Base-by-base conservation (phyloP, 2,113 vertebrate species). In the Bos javanicus region DNA sequence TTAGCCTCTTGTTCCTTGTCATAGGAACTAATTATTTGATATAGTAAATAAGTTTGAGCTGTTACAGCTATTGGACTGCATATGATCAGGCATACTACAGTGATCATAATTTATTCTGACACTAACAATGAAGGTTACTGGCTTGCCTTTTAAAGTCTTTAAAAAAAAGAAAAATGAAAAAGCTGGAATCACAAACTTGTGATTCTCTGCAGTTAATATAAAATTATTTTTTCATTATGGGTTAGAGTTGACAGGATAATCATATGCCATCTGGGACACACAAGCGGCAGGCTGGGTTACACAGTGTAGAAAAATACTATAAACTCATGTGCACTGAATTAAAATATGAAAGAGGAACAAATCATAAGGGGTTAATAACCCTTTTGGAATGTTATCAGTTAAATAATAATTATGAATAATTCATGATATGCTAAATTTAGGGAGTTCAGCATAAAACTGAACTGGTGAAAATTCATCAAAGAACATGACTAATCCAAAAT, bases 401-500 rank as follows among this genome's bases (percentile, higher is more conserved):
- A 98, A 98, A 98, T 92, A 96, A 92, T 95, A 94, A 46, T 92
- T 88, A 98, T 98, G 94, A 98, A 98, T 98, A 98, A 98, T 98
- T 98, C 96, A 98, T 98, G 86, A 96, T 97, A 93, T 98, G 94
- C 92, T 98, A 98, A 98, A 95, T 97, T 95, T 95, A 97, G 90
- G 96, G 96, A 98, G 95, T 97, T 97, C 94, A 96, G 60, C 52
- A 93, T 97, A 98, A 95, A 95, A 98, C 81, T 95, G 85, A 97
- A 9, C 43, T 93, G 96, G 98, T 98, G 97, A 98, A 98, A 99
- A 98, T 97, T 98, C 97, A 98, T 91, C 97, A 97, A 98, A 98
- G 97, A 98, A 97, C 95, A 97, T 19, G 81, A 96, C 96, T 98
- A 98, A 98, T 98, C 98, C 97, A 98, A 99, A 99, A 98, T 98